phyloP scores from a whole-genome alignment of 2,888 invertebrate genomes.

The Nipponacmea schrenckii region DNA sequence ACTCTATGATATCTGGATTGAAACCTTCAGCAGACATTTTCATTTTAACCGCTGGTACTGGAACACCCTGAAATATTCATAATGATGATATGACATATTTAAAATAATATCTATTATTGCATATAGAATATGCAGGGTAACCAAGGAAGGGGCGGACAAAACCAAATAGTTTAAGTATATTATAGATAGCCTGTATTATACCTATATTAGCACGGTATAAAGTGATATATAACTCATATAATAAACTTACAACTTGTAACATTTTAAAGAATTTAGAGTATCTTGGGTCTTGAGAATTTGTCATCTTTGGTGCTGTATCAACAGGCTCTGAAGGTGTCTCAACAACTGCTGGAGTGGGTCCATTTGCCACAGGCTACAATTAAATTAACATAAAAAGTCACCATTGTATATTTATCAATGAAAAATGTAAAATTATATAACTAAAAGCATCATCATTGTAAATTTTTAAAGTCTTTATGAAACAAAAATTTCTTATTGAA shows the following conservation, averaged over 20 bases:
- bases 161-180: not conserved
- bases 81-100: not conserved
- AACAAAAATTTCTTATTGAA: too few species aligned
- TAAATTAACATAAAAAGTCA: not conserved
- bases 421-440: too few species aligned
- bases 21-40: conserved; percentile 87
- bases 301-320: conserved; percentile 39
- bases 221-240: too few species aligned
- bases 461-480: too few species aligned
- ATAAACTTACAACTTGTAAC: conserved; percentile 77
- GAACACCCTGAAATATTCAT: conserved; percentile 74
- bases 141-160: too few species aligned
- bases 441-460: too few species aligned
- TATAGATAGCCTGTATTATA: not conserved
- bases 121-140: too few species aligned
- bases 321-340: conserved; percentile 19
- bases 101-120: not conserved
- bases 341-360: conserved; percentile 30
- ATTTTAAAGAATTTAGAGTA: conserved; percentile 87
- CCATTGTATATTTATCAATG: not conserved
- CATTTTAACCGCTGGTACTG: conserved; percentile 81
- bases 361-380: conserved; percentile 13
- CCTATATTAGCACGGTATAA: not conserved
- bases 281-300: conserved; percentile 73
- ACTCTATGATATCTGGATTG: conserved; percentile 79